Evolutionary conservation across 1,140 invertebrate species (phyloP).

Genomic region (Drosophila insularis): DNA sequence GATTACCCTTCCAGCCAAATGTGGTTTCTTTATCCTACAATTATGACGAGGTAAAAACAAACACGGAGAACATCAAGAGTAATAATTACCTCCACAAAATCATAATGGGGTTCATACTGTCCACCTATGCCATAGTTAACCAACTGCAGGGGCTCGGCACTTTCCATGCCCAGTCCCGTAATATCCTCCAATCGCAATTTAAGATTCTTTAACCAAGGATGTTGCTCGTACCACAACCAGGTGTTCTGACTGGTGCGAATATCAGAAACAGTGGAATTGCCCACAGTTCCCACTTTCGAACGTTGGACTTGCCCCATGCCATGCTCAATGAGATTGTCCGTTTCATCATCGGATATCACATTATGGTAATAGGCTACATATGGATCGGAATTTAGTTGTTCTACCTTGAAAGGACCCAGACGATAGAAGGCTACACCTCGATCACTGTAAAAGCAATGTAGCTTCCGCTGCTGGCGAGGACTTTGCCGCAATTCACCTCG

Average conservation of each 20-base stretch:
- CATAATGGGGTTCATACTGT: constrained; percentile 89
- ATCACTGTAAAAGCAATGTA: constrained; percentile 89
- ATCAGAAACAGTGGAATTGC: constrained; percentile 85
- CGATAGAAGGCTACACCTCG: constrained; percentile 88
- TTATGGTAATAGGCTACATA: constrained; percentile 94
- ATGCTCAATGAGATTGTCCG: constrained; percentile 93
- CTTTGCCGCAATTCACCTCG: constrained; percentile 87
- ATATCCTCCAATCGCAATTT: constrained; percentile 86
- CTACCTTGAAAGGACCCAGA: constrained; percentile 94
- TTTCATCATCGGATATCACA: constrained; percentile 81
- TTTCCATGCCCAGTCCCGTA: constrained; percentile 91
- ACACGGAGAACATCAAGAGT: no score
- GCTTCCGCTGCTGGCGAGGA: constrained; percentile 35
- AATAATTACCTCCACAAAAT: constrained; percentile 86
- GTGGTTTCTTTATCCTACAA: neutral
- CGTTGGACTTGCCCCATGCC: constrained; percentile 88
- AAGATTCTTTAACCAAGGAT: constrained; percentile 85
- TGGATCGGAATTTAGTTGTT: constrained; percentile 93
- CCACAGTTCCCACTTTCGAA: constrained; percentile 87
- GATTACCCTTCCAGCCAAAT: constrained; percentile 81
- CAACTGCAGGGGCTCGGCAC: constrained; percentile 87
- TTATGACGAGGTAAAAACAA: neutral
- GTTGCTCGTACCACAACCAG: constrained; percentile 94
- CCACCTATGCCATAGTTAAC: constrained; percentile 89
- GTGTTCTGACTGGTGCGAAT: constrained; percentile 98